phyloP scores from a whole-genome alignment of 30 jellyfish, hydroid and myxozoan species.

The Phacellophora camtschatica region DNA sequence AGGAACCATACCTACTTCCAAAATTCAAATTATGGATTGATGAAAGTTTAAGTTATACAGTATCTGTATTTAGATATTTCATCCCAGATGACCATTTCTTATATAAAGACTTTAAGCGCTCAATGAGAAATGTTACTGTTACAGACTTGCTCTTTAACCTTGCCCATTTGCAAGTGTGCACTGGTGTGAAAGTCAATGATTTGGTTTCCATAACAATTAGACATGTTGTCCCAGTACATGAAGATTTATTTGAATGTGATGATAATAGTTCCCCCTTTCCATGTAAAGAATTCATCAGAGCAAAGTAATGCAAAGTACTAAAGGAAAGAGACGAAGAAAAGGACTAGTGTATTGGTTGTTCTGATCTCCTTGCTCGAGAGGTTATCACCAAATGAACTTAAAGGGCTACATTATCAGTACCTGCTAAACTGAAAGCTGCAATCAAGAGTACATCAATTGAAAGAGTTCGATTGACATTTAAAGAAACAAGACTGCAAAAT shows the following conservation, averaged over 20 bases:
- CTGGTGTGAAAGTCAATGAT: neutral
- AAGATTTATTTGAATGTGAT: neutral
- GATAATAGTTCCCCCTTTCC: neutral
- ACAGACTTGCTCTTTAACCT: constrained; percentile 9
- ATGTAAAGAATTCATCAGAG: constrained; percentile 9
- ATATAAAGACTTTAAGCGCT: neutral
- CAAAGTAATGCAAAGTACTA: neutral
- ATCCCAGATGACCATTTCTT: neutral
- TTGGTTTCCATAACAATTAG: neutral
- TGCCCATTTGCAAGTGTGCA: neutral
- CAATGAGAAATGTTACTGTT: constrained; percentile 9
- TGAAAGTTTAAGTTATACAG: constrained; percentile 7
- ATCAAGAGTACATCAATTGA: neutral
- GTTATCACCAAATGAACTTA: neutral
- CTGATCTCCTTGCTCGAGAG: neutral
- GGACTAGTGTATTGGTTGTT: neutral
- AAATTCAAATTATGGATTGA: neutral
- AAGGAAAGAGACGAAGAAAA: neutral
- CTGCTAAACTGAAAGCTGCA: neutral
- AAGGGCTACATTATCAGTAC: neutral
- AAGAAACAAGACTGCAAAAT: neutral
- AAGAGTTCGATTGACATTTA: neutral
- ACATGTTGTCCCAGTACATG: constrained; percentile 1
- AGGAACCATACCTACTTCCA: constrained; percentile 1
- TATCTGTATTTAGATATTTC: constrained; percentile 11